These are phyloP conservation scores for Polyodon spathula DNA, from an alignment of 2,113 vertebrate species.

Conservation along the genomic window DNA sequence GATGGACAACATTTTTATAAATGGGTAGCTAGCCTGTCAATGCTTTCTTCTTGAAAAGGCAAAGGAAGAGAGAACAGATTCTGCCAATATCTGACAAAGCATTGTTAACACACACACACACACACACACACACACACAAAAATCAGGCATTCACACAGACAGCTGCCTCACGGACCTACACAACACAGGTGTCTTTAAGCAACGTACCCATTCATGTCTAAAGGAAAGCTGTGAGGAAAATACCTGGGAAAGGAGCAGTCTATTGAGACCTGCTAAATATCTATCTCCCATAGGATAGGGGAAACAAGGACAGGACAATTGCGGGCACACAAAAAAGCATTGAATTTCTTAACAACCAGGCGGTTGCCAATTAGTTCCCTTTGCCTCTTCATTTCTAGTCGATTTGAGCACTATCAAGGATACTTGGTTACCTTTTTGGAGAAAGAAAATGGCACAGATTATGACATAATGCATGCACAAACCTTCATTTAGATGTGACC, in stretches of 20 bases:
- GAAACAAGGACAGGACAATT: slow-evolving; percentile 19
- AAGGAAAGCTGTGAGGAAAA: slow-evolving; percentile 66
- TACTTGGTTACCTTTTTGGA: too few relatives aligned
- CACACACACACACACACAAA: slow-evolving; percentile 48
- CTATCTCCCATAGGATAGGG: slow-evolving; percentile 53
- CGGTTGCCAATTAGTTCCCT: background rate
- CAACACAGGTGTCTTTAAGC: slow-evolving; percentile 80
- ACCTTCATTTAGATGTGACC: too few relatives aligned
- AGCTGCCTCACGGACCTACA: slow-evolving; percentile 75
- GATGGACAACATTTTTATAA: slow-evolving; percentile 96
- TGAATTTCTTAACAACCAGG: background rate
- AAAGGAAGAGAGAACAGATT: slow-evolving; percentile 75
- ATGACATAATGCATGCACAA: too few relatives aligned
- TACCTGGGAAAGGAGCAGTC: slow-evolving; percentile 81
- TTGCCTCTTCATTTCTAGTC: background rate
- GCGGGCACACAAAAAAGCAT: background rate
- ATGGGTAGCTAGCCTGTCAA: slow-evolving; percentile 82
- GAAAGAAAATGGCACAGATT: too few relatives aligned
- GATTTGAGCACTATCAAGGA: too few relatives aligned
- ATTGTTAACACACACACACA: slow-evolving; percentile 60
- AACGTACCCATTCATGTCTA: slow-evolving; percentile 65
- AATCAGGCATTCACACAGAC: slow-evolving; percentile 75
- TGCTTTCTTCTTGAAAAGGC: slow-evolving; percentile 76
- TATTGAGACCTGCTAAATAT: slow-evolving; percentile 61
- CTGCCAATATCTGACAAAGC: slow-evolving; percentile 79